These are phyloP conservation scores for Notodonta dromedarius DNA, from an alignment of 2,888 invertebrate genomes.

Conservation along the genomic window DNA sequence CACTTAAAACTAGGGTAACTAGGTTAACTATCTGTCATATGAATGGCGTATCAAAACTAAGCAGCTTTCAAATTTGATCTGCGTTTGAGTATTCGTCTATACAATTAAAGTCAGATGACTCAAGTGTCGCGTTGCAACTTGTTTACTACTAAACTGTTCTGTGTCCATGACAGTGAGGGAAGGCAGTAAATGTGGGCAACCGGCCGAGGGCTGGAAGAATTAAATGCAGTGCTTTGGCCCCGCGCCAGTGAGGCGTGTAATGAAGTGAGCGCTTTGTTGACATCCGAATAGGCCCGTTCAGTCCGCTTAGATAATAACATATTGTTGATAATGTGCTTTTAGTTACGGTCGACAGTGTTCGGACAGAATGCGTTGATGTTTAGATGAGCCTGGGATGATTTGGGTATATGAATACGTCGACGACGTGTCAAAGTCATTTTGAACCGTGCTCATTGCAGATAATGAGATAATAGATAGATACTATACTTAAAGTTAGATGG, in stretches of 20 bases:
- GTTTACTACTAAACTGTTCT: slow-evolving; percentile 48
- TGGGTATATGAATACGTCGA: too few relatives aligned
- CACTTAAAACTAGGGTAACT: too few relatives aligned
- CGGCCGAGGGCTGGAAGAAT: slow-evolving; percentile 34
- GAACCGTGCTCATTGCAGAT: too few relatives aligned
- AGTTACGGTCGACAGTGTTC: neutral
- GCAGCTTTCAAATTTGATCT: too few relatives aligned
- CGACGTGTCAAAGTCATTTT: too few relatives aligned
- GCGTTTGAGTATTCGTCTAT: neutral
- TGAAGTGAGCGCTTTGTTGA: slow-evolving; percentile 68
- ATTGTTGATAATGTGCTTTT: neutral
- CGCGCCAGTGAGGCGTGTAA: slow-evolving; percentile 57
- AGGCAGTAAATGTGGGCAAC: slow-evolving; percentile 36
- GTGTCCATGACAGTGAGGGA: slow-evolving; percentile 57
- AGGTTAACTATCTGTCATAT: too few relatives aligned
- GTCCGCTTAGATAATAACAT: slow-evolving; percentile 17
- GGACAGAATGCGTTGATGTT: neutral
- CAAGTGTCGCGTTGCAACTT: slow-evolving; percentile 11
- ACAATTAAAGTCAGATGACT: neutral
- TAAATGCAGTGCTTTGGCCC: slow-evolving; percentile 58
- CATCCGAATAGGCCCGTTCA: slow-evolving; percentile 44
- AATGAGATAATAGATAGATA: too few relatives aligned
- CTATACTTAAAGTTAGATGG: too few relatives aligned
- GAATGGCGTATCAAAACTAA: too few relatives aligned
- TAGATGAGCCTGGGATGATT: too few relatives aligned